These are phyloP conservation scores for Drosophila sordidapex DNA, from an alignment of 2,888 invertebrate genomes.

Conservation along the genomic window DNA sequence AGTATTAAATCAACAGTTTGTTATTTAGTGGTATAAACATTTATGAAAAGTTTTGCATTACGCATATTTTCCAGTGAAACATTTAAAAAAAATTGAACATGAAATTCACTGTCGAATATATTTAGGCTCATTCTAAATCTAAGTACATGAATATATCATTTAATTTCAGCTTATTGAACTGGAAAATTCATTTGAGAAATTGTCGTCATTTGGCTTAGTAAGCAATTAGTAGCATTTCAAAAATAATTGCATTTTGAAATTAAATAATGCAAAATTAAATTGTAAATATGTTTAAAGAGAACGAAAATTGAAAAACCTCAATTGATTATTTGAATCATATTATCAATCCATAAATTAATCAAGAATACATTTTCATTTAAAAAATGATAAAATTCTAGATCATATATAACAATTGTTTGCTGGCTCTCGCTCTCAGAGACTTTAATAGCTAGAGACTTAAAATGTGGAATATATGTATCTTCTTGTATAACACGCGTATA, in stretches of 20 bases:
- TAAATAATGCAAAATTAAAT: neutral
- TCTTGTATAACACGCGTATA: too few species aligned
- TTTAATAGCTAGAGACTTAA: too few species aligned
- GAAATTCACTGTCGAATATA: neutral
- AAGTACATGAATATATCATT: neutral
- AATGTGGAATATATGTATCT: too few species aligned
- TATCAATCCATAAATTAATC: neutral
- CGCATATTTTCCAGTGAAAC: neutral
- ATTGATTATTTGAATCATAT: neutral
- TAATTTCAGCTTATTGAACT: neutral
- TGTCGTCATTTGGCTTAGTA: neutral
- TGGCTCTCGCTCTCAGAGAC: too few species aligned
- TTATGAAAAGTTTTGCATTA: neutral
- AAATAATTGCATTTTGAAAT: neutral
- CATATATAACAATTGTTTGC: conserved; percentile 2
- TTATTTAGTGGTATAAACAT: neutral
- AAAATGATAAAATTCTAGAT: conserved; percentile 1
- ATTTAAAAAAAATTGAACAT: neutral
- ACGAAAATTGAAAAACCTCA: neutral
- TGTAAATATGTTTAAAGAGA: neutral
- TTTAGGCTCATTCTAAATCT: neutral
- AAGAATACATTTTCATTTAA: neutral
- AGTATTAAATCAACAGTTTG: neutral
- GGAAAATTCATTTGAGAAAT: neutral
- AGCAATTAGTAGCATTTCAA: neutral